Base-by-base conservation (phyloP, 92 coral and sea anemone species). In the Meandrina meandrites region DNA sequence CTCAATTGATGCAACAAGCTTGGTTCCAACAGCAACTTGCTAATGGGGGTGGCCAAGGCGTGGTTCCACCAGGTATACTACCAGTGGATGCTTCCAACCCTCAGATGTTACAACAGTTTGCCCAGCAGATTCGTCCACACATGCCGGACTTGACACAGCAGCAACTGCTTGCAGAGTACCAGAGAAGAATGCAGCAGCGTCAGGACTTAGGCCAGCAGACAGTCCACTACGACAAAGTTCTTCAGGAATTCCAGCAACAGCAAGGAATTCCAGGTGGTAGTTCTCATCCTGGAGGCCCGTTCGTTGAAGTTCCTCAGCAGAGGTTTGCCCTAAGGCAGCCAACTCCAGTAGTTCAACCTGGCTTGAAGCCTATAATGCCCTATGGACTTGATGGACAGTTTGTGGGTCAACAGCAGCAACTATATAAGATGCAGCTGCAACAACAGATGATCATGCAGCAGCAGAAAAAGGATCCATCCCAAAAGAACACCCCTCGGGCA, bases 61-160 rank as follows among this genome's bases (percentile, higher is more conserved):
- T 87, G 58, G 53, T 96, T 71, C 86, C 92, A 77, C 96, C 95
- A 21, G 91, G 91, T 16, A n/a, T 89, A 51, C 34, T 95, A 15
- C 90, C 94, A n/a, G 77, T 89, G 60, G 95, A 95, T 79, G 50
- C 94, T 30, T 80, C 89, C 67, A 97, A 92, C 79, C 93, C 99
- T 58, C 99, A 93, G 78, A 35, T 91, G 71, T 79, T 93, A 89
- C 94, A 91, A 72, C 94, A 91, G 34, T 88, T 91, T 79, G 77
- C 91, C 50, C 72, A 93, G 30, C 98, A 92, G 87, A 77, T 91
- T 4, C 87, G 94, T 35, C 96, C 99, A 0, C 98, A 93, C n/a
- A 83, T 91, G 76, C 91, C 98, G 53, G 99, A 97, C 70, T 62
- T 94, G 51, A 86, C 96, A 84, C 99, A 97, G 80, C 99, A 97